Base-by-base conservation (phyloP, 2,113 vertebrate species). In the Ancistrus triradiatus region DNA sequence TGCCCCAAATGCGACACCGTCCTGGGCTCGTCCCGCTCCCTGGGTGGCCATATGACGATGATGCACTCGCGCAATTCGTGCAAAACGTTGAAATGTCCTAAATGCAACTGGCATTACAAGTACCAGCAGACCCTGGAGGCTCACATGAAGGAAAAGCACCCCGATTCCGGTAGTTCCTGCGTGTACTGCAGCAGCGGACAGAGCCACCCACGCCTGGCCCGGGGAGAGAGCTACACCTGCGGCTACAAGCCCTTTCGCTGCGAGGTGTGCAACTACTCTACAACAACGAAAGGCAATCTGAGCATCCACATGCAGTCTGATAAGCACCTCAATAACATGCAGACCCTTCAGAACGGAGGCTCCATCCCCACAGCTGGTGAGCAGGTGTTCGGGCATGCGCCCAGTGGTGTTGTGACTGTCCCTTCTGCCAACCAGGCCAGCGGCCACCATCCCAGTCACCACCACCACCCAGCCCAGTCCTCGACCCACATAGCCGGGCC, bases 51-150 rank as follows among this genome's bases (percentile, higher is more conserved):
- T 87, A 98, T 99, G 96, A 99, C 96, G 80, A 99, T 99, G 96
- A 99, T 98, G 95, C 96, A 99, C 87, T 99, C 96, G 51, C 92
- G 95, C 46, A 99, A 98, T 87, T 99, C 96, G 1, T 99, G 96
- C 78, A 99, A 99, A 90, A 99, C 96, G 7, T 92, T 99, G 68
- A 99, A 99, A 87, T 99, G 96, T 91, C 96, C 96, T 80, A 98
- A 99, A 90, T 99, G 96, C 85, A 99, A 99, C 89, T 99, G 96
- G 96, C 96, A 99, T 90, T 99, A 99, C 80, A 99, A 99, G 90
- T 99, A 99, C 91, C 96, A 99, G 91, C 96, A 99, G 90, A 98
- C 96, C 4, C 89, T 99, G 83, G 96, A 99, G 89, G 96, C 94
- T 9, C 96, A 99, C 85, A 99, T 99, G 96, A 99, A 99, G 89